Evolutionary conservation across 2,888 invertebrate species (phyloP), one percentile per base, ranked within the genome.

Genomic region (Trisateles emortualis): DNA sequence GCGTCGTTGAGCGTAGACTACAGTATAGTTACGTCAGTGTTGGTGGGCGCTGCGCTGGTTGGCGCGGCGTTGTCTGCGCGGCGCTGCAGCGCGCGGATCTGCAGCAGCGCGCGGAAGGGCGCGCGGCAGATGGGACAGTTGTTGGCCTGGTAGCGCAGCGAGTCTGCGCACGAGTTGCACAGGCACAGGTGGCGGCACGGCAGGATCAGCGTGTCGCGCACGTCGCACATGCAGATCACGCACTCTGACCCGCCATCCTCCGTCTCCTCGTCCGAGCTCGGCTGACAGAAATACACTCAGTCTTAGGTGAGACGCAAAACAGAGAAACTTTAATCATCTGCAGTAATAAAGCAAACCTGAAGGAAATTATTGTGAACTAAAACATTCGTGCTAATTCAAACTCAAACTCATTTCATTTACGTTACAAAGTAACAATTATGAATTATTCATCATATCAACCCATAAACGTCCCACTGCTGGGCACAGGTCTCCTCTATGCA

Each of bases 141-240:
- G 91, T 98, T 99, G 19, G 99, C 98, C 94, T 98, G 98, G 84
- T 99, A 99, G 64, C 99, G 94, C 56, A 99, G 93, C 0, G 98
- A 98, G 90, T 99, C 99, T 0, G 99, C 99, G 90, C 99, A 99
- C 0, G 97, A 97, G 90, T 98, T 98, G 88, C 99, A 99, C 60
- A 99, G 93, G 83, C 99, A 99, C 48, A 99, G 94, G 92, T 99
- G 99, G 83, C 99, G 99, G 84, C 99, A 99, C 0, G 99, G 99
- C 75, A 99, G 93, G 76, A 99, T 99, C 46, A 99, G 93, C 0
- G 99, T 99, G 88, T 99, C 99, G 2, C 99, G 94, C 13, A 98
- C 96, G 83, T 99, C 99, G 75, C 98, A 98, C 99, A 99, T 99
- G 87, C 99, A 99, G 80, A 99, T 99, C 30, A 99, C 99, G 90